Percentiles rank a stretch among this genome's conserved stretches.
These are phyloP conservation scores for Ornithoptera alexandrae DNA, from an alignment of 2,888 invertebrate species.

Conservation along the genomic window DNA sequence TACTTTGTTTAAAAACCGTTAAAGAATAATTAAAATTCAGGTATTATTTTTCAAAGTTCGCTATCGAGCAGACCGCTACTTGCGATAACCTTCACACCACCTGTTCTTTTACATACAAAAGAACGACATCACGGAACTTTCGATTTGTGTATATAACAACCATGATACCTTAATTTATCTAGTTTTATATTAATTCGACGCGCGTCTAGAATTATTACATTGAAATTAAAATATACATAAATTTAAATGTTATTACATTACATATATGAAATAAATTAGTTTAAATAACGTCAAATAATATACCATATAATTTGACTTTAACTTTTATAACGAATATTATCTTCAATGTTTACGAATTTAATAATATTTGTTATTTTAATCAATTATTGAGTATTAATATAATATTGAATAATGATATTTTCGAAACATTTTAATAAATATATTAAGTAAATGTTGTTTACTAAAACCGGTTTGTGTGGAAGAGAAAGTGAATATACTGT, in stretches of 20 bases:
- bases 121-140: neutral
- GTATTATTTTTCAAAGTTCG: neutral
- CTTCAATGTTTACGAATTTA: neutral
- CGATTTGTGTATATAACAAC: neutral
- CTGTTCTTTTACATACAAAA: neutral
- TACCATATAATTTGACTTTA: neutral
- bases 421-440: neutral
- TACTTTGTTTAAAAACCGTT: neutral
- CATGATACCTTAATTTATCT: neutral
- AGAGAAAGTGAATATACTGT: conserved; percentile 5
- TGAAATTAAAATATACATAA: too few species aligned
- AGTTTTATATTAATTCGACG: neutral
- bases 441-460: neutral
- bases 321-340: neutral
- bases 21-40: too few species aligned
- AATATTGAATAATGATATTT: neutral
- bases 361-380: neutral
- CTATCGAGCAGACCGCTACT: neutral
- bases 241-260: too few species aligned
- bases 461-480: conserved; percentile 4
- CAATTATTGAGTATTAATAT: neutral
- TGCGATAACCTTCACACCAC: neutral
- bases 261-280: neutral
- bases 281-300: neutral
- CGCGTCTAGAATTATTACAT: neutral